These are phyloP conservation scores for Cheirogaleus major DNA, from an alignment of 2,797 vertebrate species.

Conservation along the genomic window DNA sequence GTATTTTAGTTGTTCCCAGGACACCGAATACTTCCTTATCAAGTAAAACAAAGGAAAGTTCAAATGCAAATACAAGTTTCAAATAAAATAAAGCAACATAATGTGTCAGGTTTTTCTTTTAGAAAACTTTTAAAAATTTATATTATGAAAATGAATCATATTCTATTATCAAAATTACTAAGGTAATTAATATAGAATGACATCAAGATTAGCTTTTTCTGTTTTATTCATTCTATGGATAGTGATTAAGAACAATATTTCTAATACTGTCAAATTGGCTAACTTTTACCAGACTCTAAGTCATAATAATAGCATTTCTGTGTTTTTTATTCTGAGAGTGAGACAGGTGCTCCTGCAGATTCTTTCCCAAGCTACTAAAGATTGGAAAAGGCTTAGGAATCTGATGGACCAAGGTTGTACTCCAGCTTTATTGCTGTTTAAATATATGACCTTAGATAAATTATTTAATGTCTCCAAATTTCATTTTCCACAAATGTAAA, in stretches of 20 bases:
- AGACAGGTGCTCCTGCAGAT: background rate
- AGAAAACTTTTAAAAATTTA: background rate
- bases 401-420: background rate
- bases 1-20: background rate
- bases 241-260: background rate
- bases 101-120: background rate
- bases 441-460: background rate
- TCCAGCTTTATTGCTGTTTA: background rate
- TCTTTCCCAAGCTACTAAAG: background rate
- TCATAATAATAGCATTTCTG: background rate
- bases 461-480: background rate
- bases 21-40: background rate
- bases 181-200: background rate
- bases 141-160: background rate
- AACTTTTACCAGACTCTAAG: background rate
- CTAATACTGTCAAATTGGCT: background rate
- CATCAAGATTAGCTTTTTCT: background rate
- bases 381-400: background rate
- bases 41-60: background rate
- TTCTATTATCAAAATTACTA: slow-evolving; percentile 29
- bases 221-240: background rate
- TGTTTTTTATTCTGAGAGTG: background rate
- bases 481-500: slow-evolving; percentile 30
- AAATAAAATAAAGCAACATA: background rate
- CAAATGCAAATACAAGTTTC: slow-evolving; percentile 22